phyloP scores from a whole-genome alignment of 2,797 vertebrate genomes.

The Limosa lapponica region DNA sequence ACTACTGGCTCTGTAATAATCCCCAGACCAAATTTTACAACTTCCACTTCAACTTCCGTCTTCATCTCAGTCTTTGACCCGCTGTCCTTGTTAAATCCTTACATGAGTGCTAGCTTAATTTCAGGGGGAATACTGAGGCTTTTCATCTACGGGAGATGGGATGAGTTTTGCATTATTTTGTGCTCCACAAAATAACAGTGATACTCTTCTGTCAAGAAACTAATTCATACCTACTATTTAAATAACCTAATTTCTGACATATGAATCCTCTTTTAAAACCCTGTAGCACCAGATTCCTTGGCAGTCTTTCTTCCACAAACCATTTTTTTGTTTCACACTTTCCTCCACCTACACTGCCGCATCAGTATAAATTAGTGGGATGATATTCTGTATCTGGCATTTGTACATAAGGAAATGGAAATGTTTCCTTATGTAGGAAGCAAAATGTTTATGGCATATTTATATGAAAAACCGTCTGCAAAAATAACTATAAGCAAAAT shows the following conservation, averaged over 20 bases:
- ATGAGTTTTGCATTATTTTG: not conserved
- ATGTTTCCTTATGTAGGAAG: not conserved
- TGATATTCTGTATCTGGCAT: not conserved
- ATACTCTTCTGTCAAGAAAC: not conserved
- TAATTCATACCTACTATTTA: not conserved
- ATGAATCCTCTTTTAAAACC: not conserved
- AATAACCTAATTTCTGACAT: not conserved
- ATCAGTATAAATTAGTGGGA: not conserved
- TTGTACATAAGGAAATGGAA: not conserved
- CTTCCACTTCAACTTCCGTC: not conserved
- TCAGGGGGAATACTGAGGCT: not conserved
- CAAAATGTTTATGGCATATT: not conserved
- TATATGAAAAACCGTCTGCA: not conserved
- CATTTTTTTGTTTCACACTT: not conserved
- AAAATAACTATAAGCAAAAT: not conserved
- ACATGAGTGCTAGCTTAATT: not conserved
- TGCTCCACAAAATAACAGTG: not conserved
- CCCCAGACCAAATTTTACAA: slow-evolving; percentile 10
- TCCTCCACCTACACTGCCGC: not conserved
- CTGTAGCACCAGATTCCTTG: not conserved
- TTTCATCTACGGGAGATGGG: not conserved
- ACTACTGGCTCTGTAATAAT: not conserved
- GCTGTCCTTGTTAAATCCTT: not conserved
- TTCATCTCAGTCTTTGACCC: not conserved
- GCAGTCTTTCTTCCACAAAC: not conserved